Conservation (phyloP, 2,797 vertebrate genomes). For the Cossypha dichroa region DNA sequence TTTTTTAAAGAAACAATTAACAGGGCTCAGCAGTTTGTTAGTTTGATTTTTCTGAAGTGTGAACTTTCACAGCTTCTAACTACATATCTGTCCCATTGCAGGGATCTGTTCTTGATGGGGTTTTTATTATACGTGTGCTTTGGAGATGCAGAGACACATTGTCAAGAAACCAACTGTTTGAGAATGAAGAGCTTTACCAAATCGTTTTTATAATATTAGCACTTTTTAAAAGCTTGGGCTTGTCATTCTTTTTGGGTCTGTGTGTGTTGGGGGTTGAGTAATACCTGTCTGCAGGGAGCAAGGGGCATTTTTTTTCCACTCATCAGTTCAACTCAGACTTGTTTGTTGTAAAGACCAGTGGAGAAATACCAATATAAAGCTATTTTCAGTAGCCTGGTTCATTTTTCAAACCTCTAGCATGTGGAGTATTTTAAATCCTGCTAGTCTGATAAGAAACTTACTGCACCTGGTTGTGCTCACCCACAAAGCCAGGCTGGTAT, state of each 20-base stretch:
- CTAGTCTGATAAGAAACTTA: not conserved
- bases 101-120: conserved; percentile 24
- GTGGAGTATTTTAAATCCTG: not conserved
- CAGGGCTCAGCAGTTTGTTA: conserved; percentile 38
- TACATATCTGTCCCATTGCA: not conserved
- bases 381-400: not conserved
- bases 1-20: conserved; percentile 35
- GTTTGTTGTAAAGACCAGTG: not conserved
- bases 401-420: not conserved
- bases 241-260: not conserved
- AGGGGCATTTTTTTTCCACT: not conserved
- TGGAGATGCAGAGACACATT: conserved; percentile 15
- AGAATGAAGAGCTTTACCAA: not conserved
- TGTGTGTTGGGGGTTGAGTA: not conserved
- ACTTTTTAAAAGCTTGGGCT: not conserved
- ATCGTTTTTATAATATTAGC: not conserved
- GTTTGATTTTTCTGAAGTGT: conserved; percentile 20
- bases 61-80: conserved; percentile 22
- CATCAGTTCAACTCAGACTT: not conserved
- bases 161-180: conserved; percentile 40
- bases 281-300: not conserved
- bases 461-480: not conserved
- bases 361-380: not conserved
- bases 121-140: conserved; percentile 22
- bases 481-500: not conserved